Percentiles rank a stretch among this genome's conserved stretches.
Conservation (phyloP, 64 coral and sea anemone genomes). For the Actinia equina region DNA sequence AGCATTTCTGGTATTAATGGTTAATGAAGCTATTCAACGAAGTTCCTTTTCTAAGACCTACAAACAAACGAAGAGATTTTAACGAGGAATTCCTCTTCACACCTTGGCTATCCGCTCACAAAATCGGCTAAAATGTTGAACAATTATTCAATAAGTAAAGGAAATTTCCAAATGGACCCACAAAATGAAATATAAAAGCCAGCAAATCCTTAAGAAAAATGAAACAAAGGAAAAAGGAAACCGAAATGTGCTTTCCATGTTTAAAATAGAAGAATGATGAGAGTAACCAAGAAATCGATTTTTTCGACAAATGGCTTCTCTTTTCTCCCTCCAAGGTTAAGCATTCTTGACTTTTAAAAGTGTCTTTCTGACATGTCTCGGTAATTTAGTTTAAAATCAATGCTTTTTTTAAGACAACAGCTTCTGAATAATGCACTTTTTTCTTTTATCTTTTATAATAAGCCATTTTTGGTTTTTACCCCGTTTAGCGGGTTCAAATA, state of each 20-base stretch:
- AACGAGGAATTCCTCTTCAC: neutral
- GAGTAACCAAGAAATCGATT: neutral
- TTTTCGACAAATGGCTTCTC: neutral
- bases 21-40: constrained; percentile 7
- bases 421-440: constrained; percentile 12
- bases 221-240: neutral
- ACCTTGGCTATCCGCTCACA: neutral
- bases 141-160: neutral
- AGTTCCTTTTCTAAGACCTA: neutral
- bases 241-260: neutral
- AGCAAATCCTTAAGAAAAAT: neutral
- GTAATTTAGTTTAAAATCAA: constrained; percentile 17
- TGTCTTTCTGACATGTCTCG: neutral
- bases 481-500: constrained; percentile 4
- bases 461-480: constrained; percentile 10
- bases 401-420: constrained; percentile 20
- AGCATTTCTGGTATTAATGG: neutral
- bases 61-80: neutral
- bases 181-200: neutral
- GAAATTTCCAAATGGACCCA: neutral
- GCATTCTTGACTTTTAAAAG: constrained; percentile 4
- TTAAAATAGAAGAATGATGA: neutral
- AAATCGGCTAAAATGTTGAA: neutral
- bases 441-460: constrained; percentile 18
- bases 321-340: neutral